phyloP scores from a whole-genome alignment of 2,888 invertebrate genomes.

The Neoascia interrupta region DNA sequence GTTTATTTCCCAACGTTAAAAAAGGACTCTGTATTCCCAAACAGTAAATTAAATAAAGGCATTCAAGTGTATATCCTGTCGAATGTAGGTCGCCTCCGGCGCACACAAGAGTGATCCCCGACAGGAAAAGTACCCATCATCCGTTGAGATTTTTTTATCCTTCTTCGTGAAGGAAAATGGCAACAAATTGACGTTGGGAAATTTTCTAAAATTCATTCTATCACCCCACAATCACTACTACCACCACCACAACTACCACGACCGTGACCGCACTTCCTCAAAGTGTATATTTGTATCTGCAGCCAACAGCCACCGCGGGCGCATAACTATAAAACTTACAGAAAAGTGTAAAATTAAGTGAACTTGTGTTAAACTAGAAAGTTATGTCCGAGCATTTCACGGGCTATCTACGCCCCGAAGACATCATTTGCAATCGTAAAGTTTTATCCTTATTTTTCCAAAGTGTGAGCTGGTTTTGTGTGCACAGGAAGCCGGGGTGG shows the following conservation, averaged over 20 bases:
- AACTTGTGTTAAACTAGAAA: conserved; percentile 36
- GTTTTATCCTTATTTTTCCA: conserved; percentile 19
- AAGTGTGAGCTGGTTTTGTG: conserved; percentile 39
- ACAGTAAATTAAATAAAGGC: conserved; percentile 55
- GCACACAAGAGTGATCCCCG: conserved; percentile 32
- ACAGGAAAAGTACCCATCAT: background rate
- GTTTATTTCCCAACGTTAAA: background rate
- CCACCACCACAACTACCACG: conserved; percentile 4
- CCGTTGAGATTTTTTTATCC: conserved; percentile 7
- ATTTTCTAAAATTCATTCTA: conserved; percentile 11
- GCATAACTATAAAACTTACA: background rate
- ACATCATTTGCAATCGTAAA: conserved; percentile 40
- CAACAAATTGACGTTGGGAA: conserved; percentile 8
- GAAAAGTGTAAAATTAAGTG: conserved; percentile 20
- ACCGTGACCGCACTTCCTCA: too few relatives aligned
- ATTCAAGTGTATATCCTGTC: conserved; percentile 25
- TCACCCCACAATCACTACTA: background rate
- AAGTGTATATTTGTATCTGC: too few relatives aligned
- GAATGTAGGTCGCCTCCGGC: conserved; percentile 45
- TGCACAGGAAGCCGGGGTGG: background rate
- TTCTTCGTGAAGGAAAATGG: background rate
- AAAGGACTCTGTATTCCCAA: conserved; percentile 8
- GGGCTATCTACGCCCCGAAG: conserved; percentile 26
- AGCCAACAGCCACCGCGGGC: background rate
- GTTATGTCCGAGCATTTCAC: conserved; percentile 44